A percentile compares a stretch with the other conserved stretches of the same genome.
These are phyloP conservation scores for Herpailurus yagouaroundi DNA, from an alignment of 2,113 vertebrate genomes.

Conservation along the genomic window DNA sequence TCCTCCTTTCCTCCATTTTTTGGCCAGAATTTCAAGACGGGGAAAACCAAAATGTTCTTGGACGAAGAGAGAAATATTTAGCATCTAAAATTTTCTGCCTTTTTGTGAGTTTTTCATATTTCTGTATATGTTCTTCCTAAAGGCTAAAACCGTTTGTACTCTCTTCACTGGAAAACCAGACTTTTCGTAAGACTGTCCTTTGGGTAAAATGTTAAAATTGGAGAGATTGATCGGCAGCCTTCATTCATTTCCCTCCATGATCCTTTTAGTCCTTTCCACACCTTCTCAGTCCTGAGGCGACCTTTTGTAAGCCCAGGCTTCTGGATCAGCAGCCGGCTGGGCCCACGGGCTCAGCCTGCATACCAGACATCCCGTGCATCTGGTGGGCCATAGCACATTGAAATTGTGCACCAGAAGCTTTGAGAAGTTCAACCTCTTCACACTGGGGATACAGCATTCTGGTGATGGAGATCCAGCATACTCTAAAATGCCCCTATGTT, in stretches of 20 bases:
- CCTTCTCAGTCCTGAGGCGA: neutral
- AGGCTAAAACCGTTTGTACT: constrained; percentile 13
- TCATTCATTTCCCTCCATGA: neutral
- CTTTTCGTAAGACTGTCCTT: neutral
- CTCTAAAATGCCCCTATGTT: neutral
- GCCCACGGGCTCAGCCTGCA: neutral
- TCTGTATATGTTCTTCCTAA: constrained; percentile 45
- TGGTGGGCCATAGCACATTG: neutral
- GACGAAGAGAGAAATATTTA: constrained; percentile 36
- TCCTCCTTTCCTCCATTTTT: neutral
- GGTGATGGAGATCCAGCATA: neutral
- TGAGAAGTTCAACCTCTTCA: neutral
- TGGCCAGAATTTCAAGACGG: constrained; percentile 27
- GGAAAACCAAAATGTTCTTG: constrained; percentile 33
- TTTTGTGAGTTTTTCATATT: constrained; percentile 48
- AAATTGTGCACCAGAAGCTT: neutral
- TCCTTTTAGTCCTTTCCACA: neutral
- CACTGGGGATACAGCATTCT: neutral
- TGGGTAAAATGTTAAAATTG: constrained; percentile 20
- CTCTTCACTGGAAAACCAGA: constrained; percentile 24
- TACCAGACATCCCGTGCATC: neutral
- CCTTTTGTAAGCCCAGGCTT: neutral
- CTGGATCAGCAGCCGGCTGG: neutral
- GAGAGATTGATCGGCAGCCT: neutral
- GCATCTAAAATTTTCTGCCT: constrained; percentile 33